Conservation (phyloP, 2,888 invertebrate species). For the Polydrusus pterygomalis region DNA sequence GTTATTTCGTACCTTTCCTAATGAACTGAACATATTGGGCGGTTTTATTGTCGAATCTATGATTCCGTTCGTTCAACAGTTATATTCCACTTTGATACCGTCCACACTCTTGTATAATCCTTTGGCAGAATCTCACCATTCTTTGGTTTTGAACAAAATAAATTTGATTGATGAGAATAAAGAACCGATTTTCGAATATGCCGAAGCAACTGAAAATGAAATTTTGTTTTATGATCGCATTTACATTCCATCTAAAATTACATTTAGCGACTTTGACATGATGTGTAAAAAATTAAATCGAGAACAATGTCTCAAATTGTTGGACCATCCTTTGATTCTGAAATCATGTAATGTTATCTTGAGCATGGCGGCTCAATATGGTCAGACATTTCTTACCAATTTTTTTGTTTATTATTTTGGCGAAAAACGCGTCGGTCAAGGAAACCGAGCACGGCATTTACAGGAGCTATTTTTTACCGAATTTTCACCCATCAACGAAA, state of each 20-base stretch:
- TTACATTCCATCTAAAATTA: conserved; percentile 8
- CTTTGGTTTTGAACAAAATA: not conserved
- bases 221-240: not conserved
- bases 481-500: not conserved
- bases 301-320: not conserved
- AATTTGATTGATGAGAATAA: not conserved
- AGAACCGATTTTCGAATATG: conserved; percentile 2
- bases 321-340: not conserved
- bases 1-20: not conserved
- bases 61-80: not conserved
- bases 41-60: not conserved
- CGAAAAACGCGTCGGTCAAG: not conserved
- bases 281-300: conserved; percentile 1
- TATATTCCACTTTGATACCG: not conserved
- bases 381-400: not conserved
- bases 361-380: not conserved
- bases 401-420: conserved; percentile 5
- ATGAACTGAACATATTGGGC: not conserved
- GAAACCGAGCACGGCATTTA: not conserved
- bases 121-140: not conserved
- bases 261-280: not conserved
- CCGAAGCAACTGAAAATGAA: not conserved
- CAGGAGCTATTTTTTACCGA: not conserved
- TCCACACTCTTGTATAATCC: not conserved
- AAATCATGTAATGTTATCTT: not conserved